Percentiles rank a stretch among this genome's conserved stretches.
Evolutionary conservation across 2,113 vertebrate species (phyloP).

Genomic region (Pelvicachromis taeniatus): DNA sequence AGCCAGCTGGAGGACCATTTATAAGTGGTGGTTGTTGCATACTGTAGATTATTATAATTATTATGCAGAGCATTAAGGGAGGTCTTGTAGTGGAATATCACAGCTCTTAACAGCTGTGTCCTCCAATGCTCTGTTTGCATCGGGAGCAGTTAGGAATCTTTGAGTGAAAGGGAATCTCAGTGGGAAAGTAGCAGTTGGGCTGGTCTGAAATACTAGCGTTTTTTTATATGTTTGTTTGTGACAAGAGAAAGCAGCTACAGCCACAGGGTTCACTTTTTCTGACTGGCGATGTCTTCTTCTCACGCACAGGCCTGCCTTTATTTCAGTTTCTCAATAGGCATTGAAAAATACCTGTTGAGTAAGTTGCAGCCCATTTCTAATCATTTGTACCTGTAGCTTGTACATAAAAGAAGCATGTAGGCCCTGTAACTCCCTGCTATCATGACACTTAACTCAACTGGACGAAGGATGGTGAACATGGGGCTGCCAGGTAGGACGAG

Average conservation of each 20-base stretch:
- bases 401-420: background rate
- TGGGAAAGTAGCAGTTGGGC: background rate
- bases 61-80: conserved; percentile 14
- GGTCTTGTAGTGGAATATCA: background rate
- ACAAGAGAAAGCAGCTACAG: background rate
- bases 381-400: background rate
- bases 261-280: background rate
- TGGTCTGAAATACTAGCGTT: background rate
- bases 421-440: background rate
- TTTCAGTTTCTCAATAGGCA: background rate
- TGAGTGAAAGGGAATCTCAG: background rate
- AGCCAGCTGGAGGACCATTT: conserved; percentile 31
- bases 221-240: background rate
- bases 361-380: background rate
- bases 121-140: background rate
- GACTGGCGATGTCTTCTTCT: background rate
- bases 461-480: background rate
- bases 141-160: background rate
- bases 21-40: conserved; percentile 17
- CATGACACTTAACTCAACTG: background rate
- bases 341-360: background rate
- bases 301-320: background rate
- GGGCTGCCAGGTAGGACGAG: background rate
- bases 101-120: conserved; percentile 47
- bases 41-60: conserved; percentile 33